phyloP scores from a whole-genome alignment of 2,888 invertebrate genomes.

The Zygogramma bicolorata region DNA sequence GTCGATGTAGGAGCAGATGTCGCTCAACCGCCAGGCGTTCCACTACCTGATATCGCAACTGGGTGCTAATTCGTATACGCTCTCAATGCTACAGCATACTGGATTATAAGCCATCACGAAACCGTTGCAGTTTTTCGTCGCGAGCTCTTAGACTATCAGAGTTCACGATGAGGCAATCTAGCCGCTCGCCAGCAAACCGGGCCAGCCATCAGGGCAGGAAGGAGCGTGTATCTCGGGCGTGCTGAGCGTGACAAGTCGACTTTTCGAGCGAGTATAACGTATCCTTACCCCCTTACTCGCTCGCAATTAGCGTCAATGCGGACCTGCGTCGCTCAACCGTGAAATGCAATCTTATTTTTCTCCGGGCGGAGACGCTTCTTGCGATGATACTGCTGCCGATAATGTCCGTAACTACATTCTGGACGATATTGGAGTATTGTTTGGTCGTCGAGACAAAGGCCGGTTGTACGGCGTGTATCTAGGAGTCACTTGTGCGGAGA shows the following conservation, averaged over 20 bases:
- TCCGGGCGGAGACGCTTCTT: conserved; percentile 14
- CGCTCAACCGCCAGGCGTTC: no score
- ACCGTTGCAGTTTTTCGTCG: no score
- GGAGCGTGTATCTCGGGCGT: conserved; percentile 42
- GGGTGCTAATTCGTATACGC: no score
- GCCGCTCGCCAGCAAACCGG: background rate
- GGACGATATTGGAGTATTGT: conserved; percentile 9
- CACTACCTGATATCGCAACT: no score
- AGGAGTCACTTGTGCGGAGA: background rate
- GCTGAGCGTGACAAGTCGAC: conserved; percentile 45
- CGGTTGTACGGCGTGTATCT: background rate
- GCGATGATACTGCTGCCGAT: conserved; percentile 11
- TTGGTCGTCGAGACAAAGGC: conserved; percentile 7
- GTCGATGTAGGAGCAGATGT: no score
- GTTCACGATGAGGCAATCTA: conserved; percentile 12
- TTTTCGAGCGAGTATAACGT: conserved; percentile 36
- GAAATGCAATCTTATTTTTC: conserved; percentile 60
- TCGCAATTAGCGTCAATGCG: conserved; percentile 63
- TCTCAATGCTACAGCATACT: no score
- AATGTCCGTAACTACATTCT: conserved; percentile 6
- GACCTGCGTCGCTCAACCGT: conserved; percentile 60
- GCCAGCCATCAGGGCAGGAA: conserved; percentile 25
- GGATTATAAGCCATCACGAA: no score
- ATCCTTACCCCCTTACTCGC: conserved; percentile 3
- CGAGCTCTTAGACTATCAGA: background rate